Evolutionary conservation across 2,797 vertebrate species (phyloP).

Genomic region (Sebastes glaucus): DNA sequence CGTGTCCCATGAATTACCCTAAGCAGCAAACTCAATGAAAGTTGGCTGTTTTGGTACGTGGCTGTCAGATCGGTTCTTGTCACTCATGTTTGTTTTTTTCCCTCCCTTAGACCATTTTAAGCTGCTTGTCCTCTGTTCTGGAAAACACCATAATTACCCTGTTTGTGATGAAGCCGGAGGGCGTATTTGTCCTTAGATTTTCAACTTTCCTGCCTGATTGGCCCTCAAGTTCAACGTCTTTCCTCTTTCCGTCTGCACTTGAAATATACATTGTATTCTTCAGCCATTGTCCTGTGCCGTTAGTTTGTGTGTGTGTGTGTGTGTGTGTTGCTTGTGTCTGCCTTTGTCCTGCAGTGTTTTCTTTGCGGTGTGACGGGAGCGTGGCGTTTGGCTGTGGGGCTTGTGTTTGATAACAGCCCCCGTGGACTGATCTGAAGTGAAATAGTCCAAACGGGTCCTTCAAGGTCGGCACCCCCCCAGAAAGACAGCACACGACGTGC

Average conservation of each 20-base stretch:
- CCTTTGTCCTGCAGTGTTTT: conserved; percentile 48
- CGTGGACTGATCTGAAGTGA: conserved; percentile 64
- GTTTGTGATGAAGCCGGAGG: conserved; percentile 78
- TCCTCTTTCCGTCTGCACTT: conserved; percentile 75
- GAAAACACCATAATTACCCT: conserved; percentile 79
- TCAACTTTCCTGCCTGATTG: conserved; percentile 78
- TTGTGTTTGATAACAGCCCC: conserved; percentile 73
- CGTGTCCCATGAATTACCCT: conserved; percentile 63
- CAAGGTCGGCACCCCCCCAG: conserved; percentile 83
- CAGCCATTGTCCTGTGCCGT: conserved; percentile 74
- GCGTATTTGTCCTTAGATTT: conserved; percentile 78
- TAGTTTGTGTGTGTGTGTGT: background rate
- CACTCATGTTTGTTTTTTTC: conserved; percentile 68
- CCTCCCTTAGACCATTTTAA: conserved; percentile 69
- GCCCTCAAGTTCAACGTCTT: conserved; percentile 78
- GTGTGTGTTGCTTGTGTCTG: conserved; percentile 33
- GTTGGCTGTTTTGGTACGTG: conserved; percentile 70
- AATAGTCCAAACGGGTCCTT: conserved; percentile 82
- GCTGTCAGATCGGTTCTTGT: conserved; percentile 74
- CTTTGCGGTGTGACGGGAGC: conserved; percentile 71
- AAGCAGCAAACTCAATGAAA: conserved; percentile 75
- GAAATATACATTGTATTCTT: conserved; percentile 82
- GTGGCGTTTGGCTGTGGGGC: conserved; percentile 78
- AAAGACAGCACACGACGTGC: conserved; percentile 81
- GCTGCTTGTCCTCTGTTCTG: conserved; percentile 72